Evolutionary conservation across 2,888 invertebrate species (phyloP), one percentile per base, ranked within the genome.

Genomic region (Cosmia trapezina): DNA sequence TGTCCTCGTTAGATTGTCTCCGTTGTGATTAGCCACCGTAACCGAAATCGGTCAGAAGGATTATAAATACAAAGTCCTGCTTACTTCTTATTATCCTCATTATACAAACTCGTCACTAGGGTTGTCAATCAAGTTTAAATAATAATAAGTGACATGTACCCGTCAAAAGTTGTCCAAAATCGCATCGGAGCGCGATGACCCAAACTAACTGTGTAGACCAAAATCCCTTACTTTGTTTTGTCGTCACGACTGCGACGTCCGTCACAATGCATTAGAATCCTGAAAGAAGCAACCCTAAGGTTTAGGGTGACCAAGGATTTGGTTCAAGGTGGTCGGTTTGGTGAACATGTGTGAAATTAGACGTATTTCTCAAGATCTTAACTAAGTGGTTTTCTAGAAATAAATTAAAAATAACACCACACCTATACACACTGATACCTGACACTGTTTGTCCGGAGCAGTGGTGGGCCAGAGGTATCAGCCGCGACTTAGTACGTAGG

Each of bases 151-250:
- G 95, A 94, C 95, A 90, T 91, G 88, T 89, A 89, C 89, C 93
- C 93, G 95, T 95, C 96, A 96, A 93, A 94, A 94, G 94, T 93
- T 94, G 94, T 92, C 94, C 94, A 91, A 95, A 96, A 96, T 96
- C 96, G 94, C 94, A 95, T 96, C 95, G 94, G 83, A 92, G 83
- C 90, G 92, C 93, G 93, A 89, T 95, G 96, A 96, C 96, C 96
- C 96, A 91, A 66, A 93, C 95, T 96, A 96, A 96, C 95, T 93
- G 96, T 91, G 87, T 89, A 87, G 91, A 96, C 95, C 96, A 94
- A 96, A 95, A 95, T 95, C 95, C 95, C 89, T 84, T 89, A 89
- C 91, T 90, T 92, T 89, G 89, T 90, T 89, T 88, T 86, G 89
- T 86, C 84, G 82, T 83, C 71, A 66, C 74, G 70, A 79, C 61